A percentile compares a stretch with the other conserved stretches of the same genome.
Conservation (phyloP, 2,888 invertebrate species). For the Cantharis lateralis region DNA sequence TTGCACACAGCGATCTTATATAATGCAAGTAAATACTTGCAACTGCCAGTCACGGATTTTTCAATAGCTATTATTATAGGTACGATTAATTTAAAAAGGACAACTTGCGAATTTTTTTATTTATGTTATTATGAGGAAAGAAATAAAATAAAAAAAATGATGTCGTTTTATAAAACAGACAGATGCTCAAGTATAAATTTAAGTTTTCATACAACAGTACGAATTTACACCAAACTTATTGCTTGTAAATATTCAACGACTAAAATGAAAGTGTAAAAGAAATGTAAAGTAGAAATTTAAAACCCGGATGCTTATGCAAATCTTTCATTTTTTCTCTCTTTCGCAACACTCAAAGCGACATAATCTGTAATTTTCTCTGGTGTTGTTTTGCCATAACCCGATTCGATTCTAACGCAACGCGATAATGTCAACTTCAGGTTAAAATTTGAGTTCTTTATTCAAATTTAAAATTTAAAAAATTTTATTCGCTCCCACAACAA, state of each 20-base stretch:
- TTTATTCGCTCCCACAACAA: slow-evolving; percentile 12
- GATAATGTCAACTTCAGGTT: neutral
- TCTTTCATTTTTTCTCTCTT: slow-evolving; percentile 16
- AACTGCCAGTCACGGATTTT: neutral
- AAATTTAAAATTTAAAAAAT: slow-evolving; percentile 3
- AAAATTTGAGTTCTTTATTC: slow-evolving; percentile 12
- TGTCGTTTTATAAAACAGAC: slow-evolving; percentile 8
- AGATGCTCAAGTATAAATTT: slow-evolving; percentile 20
- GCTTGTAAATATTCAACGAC: slow-evolving; percentile 30
- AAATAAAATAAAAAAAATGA: slow-evolving; percentile 5
- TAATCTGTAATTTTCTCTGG: slow-evolving; percentile 23
- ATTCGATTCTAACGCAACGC: slow-evolving; percentile 5
- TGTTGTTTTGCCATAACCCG: slow-evolving; percentile 16
- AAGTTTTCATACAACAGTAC: slow-evolving; percentile 24
- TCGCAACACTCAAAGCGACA: slow-evolving; percentile 11
- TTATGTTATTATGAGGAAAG: slow-evolving; percentile 1
- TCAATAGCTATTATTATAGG: neutral
- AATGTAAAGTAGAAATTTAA: slow-evolving; percentile 25
- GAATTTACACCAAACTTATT: slow-evolving; percentile 28
- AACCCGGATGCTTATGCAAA: slow-evolving; percentile 27
- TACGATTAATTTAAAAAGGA: slow-evolving; percentile 23
- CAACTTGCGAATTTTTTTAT: slow-evolving; percentile 6
- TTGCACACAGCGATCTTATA: neutral
- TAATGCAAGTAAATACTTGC: neutral
- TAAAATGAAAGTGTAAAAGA: slow-evolving; percentile 29